Evolutionary conservation across 2,888 invertebrate species (phyloP), one percentile per base, ranked within the genome.

Genomic region (Euzetes globulus): DNA sequence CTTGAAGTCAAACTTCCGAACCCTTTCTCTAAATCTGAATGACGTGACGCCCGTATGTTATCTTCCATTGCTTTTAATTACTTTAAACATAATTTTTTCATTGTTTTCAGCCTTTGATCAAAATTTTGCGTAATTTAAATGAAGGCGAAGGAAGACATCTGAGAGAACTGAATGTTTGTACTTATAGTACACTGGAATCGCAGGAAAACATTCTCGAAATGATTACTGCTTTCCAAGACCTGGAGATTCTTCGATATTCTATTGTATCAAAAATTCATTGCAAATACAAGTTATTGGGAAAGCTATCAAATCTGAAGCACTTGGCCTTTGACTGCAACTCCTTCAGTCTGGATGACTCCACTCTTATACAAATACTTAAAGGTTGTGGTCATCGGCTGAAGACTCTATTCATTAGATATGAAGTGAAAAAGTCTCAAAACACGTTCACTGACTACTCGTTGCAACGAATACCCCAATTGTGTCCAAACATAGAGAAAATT

Each of bases 311-410:
- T 45, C 15, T 68, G 5, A 68, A 37, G 6, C 41, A 68, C 22
- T 68, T 68, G 19, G 68, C 41, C 15, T 68, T 68, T 45, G 68
- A 68, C 41, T 68, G 7, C 19, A 41, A 45, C 5, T n/a, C 68
- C 17, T 25, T 68, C 13, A 68, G 41, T 25, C 19, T 68, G n/a
- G 41, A 19, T 13, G 68, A 68, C 68, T 3, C n/a, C 1, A 17
- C 37, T 13, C 19, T 68, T 22, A 41, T 68, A 5, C 4, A 19
- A 22, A 68, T 68, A 41, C 13, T 68, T 37, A 13, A 11, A 15
- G 68, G 68, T 11, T 68, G 68, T 45, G 33, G 33, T 33, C 2
- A n/a, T 7, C 68, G 33, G 1, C 19, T 68, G 45, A 68, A 68
- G 19, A 19, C 22, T 33, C 41, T 68, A 17, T 68, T 19, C 22